Percentiles rank a stretch among this genome's conserved stretches.
These are phyloP conservation scores for Ariopsis seemanni DNA, from an alignment of 2,113 vertebrate species.

Conservation along the genomic window DNA sequence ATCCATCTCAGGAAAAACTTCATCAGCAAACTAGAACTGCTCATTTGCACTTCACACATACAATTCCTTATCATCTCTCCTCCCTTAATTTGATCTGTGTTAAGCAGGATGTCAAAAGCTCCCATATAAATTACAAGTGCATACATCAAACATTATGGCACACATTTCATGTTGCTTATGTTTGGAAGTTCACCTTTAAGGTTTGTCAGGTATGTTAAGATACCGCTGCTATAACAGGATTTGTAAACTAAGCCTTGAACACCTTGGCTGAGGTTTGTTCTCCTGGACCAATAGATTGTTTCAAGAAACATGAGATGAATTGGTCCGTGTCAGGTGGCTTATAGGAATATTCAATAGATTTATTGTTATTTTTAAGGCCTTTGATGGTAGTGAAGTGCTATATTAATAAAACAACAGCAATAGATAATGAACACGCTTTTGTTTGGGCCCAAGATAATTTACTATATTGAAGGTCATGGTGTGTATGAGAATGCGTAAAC, in stretches of 20 bases:
- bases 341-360: not conserved
- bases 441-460: conserved; percentile 11
- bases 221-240: not conserved
- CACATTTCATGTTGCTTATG: not conserved
- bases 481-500: not conserved
- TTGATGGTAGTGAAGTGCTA: not conserved
- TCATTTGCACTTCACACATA: not conserved
- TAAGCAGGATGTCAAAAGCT: not conserved
- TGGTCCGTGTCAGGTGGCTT: not conserved
- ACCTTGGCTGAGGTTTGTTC: not conserved
- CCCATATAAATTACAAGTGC: not conserved
- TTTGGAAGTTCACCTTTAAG: not conserved
- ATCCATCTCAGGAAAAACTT: not conserved
- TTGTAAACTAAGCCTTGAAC: not conserved
- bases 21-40: not conserved
- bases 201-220: not conserved
- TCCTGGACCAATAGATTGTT: not conserved
- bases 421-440: conserved; percentile 9
- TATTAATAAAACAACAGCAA: not conserved
- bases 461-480: not conserved
- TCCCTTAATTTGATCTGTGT: not conserved
- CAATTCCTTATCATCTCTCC: not conserved
- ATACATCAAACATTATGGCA: not conserved
- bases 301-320: not conserved
- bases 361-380: conserved; percentile 7